phyloP scores from a whole-genome alignment of 1,140 invertebrate species.

The Diorhabda sublineata region DNA sequence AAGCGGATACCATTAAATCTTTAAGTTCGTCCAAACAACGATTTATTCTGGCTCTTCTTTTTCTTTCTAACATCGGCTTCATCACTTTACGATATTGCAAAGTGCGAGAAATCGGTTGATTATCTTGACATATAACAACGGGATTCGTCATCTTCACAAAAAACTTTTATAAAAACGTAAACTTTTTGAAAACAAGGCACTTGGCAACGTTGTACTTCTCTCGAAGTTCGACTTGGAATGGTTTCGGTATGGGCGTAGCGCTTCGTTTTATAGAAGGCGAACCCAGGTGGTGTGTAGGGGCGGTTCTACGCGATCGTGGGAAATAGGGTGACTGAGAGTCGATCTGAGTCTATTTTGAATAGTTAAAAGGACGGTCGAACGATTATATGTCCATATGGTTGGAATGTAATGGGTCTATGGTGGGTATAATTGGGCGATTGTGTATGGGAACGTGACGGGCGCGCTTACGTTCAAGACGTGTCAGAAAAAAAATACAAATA shows the following conservation, averaged over 20 bases:
- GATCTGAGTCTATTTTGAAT: conserved; percentile 19
- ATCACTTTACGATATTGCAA: conserved; percentile 90
- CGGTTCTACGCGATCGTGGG: conserved; percentile 26
- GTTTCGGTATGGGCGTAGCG: not conserved
- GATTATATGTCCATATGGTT: conserved; percentile 17
- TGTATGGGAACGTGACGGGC: conserved; percentile 20
- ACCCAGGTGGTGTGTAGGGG: conserved; percentile 28
- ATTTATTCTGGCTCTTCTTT: conserved; percentile 89
- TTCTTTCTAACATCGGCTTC: conserved; percentile 94
- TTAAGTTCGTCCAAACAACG: conserved; percentile 89
- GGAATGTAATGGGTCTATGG: conserved; percentile 14
- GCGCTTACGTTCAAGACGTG: conserved; percentile 2
- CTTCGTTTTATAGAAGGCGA: conserved; percentile 26
- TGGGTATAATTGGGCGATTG: conserved; percentile 17
- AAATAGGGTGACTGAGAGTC: conserved; percentile 13
- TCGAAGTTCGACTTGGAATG: conserved; percentile 27
- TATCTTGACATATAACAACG: conserved; percentile 31
- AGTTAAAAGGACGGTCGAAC: conserved; percentile 17
- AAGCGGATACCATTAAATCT: conserved; percentile 81
- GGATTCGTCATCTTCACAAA: conserved; percentile 19
- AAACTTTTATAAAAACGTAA: not conserved
- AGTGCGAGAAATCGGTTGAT: conserved; percentile 67
- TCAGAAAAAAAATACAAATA: too few species aligned
- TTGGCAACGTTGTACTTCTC: not conserved
- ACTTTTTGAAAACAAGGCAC: conserved; percentile 11